phyloP scores from a whole-genome alignment of 2,797 vertebrate genomes.

The Smutsia gigantea region DNA sequence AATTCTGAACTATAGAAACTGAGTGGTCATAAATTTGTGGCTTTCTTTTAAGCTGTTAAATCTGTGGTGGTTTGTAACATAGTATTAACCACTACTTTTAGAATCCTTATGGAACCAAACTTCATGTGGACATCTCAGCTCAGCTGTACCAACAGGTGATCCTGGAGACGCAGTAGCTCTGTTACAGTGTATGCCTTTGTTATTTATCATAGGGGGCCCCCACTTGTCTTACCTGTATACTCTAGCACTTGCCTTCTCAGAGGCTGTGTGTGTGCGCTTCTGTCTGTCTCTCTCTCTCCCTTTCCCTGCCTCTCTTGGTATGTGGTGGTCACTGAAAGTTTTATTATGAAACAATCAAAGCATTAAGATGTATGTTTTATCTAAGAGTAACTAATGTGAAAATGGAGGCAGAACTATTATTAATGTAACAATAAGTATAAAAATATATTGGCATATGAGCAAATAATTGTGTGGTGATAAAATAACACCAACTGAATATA shows the following conservation, averaged over 20 bases:
- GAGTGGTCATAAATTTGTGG: not conserved
- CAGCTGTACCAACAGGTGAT: not conserved
- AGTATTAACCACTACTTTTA: not conserved
- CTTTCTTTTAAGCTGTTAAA: not conserved
- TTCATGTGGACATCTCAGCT: not conserved
- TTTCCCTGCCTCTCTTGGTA: not conserved
- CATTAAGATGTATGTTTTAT: not conserved
- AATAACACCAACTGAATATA: not conserved
- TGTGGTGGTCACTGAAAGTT: not conserved
- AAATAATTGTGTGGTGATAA: not conserved
- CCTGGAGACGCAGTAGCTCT: not conserved
- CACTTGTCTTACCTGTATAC: not conserved
- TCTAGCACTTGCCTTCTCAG: not conserved
- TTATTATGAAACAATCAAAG: not conserved
- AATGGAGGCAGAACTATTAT: not conserved
- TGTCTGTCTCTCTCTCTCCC: not conserved
- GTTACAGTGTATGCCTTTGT: not conserved
- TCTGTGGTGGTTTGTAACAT: not conserved
- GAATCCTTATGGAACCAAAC: not conserved
- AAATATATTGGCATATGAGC: not conserved
- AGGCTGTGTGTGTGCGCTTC: not conserved
- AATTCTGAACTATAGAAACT: not conserved
- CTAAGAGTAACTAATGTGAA: not conserved
- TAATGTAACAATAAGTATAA: not conserved
- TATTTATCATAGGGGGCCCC: not conserved